Conservation (phyloP, 92 coral and sea anemone species). For the Epizoanthus ramosus region DNA sequence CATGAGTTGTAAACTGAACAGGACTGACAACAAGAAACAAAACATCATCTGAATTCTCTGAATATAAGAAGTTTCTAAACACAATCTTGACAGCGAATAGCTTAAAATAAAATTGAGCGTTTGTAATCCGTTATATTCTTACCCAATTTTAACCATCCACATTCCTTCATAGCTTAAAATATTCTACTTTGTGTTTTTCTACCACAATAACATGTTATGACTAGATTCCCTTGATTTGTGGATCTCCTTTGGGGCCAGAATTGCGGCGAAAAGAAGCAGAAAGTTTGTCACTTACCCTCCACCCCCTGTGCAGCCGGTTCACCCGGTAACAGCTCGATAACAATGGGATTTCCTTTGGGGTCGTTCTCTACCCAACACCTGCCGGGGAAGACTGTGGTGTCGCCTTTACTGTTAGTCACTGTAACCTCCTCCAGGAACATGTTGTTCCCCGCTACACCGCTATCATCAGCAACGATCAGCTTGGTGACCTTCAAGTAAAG, state of each 20-base stretch:
- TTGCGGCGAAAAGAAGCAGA: neutral
- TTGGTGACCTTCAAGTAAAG: constrained; percentile 57
- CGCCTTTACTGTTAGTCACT: constrained; percentile 67
- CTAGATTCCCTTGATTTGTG: neutral
- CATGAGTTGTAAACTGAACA: too few species aligned
- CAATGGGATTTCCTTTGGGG: constrained; percentile 48
- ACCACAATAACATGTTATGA: too few species aligned
- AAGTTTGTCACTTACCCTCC: constrained; percentile 42
- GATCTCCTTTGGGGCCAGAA: too few species aligned
- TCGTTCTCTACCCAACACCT: constrained; percentile 83
- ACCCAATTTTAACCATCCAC: too few species aligned
- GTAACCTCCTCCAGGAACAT: constrained; percentile 75
- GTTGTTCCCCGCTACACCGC: constrained; percentile 65
- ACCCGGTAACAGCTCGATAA: constrained; percentile 74
- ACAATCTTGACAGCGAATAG: too few species aligned
- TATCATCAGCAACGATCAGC: constrained; percentile 77
- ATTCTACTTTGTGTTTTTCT: too few species aligned
- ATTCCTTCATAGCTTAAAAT: too few species aligned
- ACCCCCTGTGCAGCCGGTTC: constrained; percentile 67
- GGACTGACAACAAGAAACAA: too few species aligned
- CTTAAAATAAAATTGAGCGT: too few species aligned
- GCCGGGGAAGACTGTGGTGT: constrained; percentile 74
- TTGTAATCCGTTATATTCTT: too few species aligned
- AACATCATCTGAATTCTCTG: too few species aligned
- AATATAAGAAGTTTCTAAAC: too few species aligned